These are phyloP conservation scores for Idaea biselata DNA, from an alignment of 2,888 invertebrate species.

Conservation along the genomic window DNA sequence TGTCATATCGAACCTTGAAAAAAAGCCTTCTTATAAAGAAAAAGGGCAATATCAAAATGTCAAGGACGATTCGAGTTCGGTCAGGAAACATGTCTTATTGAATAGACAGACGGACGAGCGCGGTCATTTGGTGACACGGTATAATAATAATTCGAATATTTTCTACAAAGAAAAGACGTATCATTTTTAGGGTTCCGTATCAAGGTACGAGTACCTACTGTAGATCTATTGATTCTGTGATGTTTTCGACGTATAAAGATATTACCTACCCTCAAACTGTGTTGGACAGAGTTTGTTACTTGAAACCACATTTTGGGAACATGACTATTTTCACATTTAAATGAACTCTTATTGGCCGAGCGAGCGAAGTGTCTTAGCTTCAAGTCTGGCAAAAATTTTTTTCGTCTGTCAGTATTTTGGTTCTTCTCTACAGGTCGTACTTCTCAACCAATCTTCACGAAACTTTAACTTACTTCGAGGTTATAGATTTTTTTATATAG, in stretches of 20 bases:
- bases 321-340: no score
- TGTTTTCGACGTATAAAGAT: background rate
- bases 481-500: no score
- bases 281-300: background rate
- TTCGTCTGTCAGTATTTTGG: no score
- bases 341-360: no score
- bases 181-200: background rate
- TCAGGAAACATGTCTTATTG: background rate
- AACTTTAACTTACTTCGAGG: no score
- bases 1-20: background rate
- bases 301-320: no score
- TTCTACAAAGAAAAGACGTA: constrained; percentile 4
- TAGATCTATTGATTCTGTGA: background rate
- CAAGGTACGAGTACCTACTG: background rate
- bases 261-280: background rate
- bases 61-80: background rate
- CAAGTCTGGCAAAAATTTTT: no score
- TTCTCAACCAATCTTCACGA: no score
- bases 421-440: no score
- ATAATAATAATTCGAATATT: background rate
- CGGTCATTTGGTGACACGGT: background rate
- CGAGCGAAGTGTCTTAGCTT: no score
- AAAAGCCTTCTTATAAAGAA: background rate
- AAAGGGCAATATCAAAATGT: constrained; percentile 1
- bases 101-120: background rate